Evolutionary conservation across 2,888 invertebrate genomes (phyloP), one percentile per base, ranked within the genome.

Genomic region (Pristionchus maxplancki): DNA sequence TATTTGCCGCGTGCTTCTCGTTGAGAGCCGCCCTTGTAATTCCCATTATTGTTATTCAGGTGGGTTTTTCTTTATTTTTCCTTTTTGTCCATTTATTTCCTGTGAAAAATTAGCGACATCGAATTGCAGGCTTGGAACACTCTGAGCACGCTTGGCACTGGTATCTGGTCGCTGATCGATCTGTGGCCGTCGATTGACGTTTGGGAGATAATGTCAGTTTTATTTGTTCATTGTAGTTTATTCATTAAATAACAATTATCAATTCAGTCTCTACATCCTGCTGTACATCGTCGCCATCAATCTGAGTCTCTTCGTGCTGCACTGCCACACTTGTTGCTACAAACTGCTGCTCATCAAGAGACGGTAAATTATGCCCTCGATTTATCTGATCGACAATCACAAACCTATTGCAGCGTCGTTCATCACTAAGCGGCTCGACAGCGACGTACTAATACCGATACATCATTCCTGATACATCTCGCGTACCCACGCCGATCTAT

Each of bases 241-340:
- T n/a, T n/a, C n/a, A n/a, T n/a, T n/a, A n/a, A n/a, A n/a, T n/a
- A n/a, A n/a, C n/a, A n/a, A n/a, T n/a, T n/a, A n/a, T n/a, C n/a
- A n/a, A n/a, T n/a, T n/a, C n/a, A 67, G 67, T 34, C 15, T 31
- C 67, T 13, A 31, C 67, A 67, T 31, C 34, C 17, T 40, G 1
- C 20, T 40, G 40, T 74, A 34, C 44, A 48, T 78, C 28, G 44
- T 48, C 44, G 28, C 44, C 1, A 24, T 40, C 3, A 44, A 28
- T 5, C 20, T 44, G n/a, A 28, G 40, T 44, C n/a, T 78, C 1
- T 44, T 48, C 78, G 44, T 78, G 11, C 78, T 78, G 24, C 78
- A 78, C 44, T 78, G 78, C 6, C 78, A 78, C 78, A 44, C 48
- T 24, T 78, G 78, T 28, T 78, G 78, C 78, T 78, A 78, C 78